Conservation (phyloP, 2,113 vertebrate genomes). For the Centropristis striata region DNA sequence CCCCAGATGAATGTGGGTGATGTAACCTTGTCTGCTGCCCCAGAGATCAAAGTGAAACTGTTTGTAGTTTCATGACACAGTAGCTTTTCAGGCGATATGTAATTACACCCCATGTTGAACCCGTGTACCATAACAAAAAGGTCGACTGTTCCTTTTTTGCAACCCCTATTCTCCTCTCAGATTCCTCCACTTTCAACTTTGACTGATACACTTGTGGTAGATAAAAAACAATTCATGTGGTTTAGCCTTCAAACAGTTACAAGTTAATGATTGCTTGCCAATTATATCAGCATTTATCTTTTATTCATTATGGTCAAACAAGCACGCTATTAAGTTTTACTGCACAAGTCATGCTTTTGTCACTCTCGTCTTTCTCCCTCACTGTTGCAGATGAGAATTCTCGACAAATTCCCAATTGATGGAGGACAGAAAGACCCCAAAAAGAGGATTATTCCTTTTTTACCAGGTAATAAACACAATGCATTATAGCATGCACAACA, state of each 20-base stretch:
- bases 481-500: background rate
- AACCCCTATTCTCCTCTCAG: conserved; percentile 23
- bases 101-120: conserved; percentile 60
- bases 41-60: conserved; percentile 60
- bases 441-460: conserved; percentile 96
- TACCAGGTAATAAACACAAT: conserved; percentile 89
- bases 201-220: conserved; percentile 29
- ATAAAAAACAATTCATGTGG: conserved; percentile 29
- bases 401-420: conserved; percentile 97
- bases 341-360: conserved; percentile 5
- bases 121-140: conserved; percentile 49
- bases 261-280: background rate
- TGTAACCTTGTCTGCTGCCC: conserved; percentile 46
- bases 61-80: conserved; percentile 48
- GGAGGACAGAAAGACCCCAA: conserved; percentile 97
- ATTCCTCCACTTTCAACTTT: conserved; percentile 47
- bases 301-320: background rate
- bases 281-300: background rate
- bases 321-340: background rate
- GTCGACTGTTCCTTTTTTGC: conserved; percentile 31
- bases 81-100: conserved; percentile 47
- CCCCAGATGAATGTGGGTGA: conserved; percentile 43
- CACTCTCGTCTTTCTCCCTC: background rate
- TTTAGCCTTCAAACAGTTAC: conserved; percentile 2
- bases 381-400: conserved; percentile 92